Base-by-base conservation (phyloP, 2,797 vertebrate species). In the Fistularia commersonii region DNA sequence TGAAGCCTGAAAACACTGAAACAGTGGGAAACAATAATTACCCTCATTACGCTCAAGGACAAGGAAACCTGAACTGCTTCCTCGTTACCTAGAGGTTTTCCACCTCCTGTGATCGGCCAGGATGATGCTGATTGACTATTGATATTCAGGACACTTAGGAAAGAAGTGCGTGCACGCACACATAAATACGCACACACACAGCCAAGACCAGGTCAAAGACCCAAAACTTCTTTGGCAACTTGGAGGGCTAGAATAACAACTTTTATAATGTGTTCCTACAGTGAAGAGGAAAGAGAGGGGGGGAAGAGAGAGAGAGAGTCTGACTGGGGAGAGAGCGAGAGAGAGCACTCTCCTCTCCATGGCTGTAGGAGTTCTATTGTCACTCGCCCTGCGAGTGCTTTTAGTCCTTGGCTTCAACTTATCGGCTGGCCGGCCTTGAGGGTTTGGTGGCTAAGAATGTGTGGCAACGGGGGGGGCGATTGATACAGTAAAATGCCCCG, bases 261-360 rank as follows among this genome's bases (percentile, higher is more conserved):
- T 60, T 74, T 59, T 51, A 74, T 77, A 74, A 79, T 80, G 77
- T 79, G 47, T 89, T 90, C 94, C 93, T 51, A 91, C 92, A 89
- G 94, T 61, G 92, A 87, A 80, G 84, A 55, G 46, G 50, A 45
- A 46, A 11, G 53, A 14, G 51, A 54, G 56, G 14, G 58, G 4
- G 23, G 4, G 4, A 23, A 14, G 51, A 54, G 56, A 31, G 58
- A 23, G 23, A 23, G 4, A 23, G 23, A 23, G 23, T 23, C 36
- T 6, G 32, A 34, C 3, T 51, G 54, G 54, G 47, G 48, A 57
- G 66, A 55, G 63, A 66, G 51, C 6, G 13, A 48, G 61, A 50
- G 69, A 45, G 69, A 74, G 83, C 76, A 77, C 80, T 80, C 74
- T 80, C 56, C 72, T 74, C 50, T 65, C 61, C 61, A 43, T 40